Evolutionary conservation across 2,888 invertebrate species (phyloP), one percentile per base, ranked within the genome.

Genomic region (Scaptomyza reducta): DNA sequence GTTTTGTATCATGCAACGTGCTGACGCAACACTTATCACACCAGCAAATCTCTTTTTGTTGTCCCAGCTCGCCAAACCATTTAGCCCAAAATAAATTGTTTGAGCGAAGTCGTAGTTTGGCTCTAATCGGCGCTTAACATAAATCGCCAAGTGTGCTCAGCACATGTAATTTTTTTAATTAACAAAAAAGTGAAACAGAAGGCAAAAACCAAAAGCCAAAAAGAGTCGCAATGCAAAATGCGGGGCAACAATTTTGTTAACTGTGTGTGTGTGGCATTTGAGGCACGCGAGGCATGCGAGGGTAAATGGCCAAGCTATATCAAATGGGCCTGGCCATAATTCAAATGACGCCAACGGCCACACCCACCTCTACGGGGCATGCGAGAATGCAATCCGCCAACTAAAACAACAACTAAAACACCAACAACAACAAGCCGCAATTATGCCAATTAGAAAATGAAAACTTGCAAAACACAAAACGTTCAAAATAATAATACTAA

Each of bases 401-500:
- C 68, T 38, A 56, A 42, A 71, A 44, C 60, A 70, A 22, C 50
- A 22, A 22, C 22, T 0, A 22, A 22, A 1, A 1, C 1, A 22
- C 22, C 1, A 55, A 11, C 54, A 70, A 46, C 70, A 56, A 40
- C 66, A 41, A 60, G 47, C 61, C 81, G 60, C 84, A 84, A 84
- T 84, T 87, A 84, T 84, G 81, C 84, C 84, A 84, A 87, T 84
- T 87, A 87, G 87, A 84, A 87, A 79, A 80, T 74, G 77, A 83
- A 74, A 81, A 77, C 55, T 50, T 67, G 68, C 79, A 77, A 74
- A 72, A 53, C 33, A 35, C 33, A 70, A 18, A 64, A n/a, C 16
- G 27, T 27, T 7, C 33, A 18, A 45, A 31, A 40, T 13, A 33
- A 14, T 14, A 40, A 10, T 44, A 31, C 14, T 38, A 50, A 42